Evolutionary conservation across 1,140 invertebrate species (phyloP), one percentile per base, ranked within the genome.

Genomic region (Dendroctonus ponderosae): DNA sequence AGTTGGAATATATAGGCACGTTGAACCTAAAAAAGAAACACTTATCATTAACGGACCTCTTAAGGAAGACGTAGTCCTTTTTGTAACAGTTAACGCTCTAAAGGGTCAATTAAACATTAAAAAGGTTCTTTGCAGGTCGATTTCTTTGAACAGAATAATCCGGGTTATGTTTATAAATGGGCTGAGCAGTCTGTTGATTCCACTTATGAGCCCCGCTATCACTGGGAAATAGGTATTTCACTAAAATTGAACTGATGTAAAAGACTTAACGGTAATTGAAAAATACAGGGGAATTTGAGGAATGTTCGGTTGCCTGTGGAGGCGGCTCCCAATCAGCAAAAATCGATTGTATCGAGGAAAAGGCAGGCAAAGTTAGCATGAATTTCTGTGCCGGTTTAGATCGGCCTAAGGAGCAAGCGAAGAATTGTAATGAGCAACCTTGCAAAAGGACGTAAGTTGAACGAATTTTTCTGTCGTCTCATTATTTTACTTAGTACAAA

Each of bases 21-120:
- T 79, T 11, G 78, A 80, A 70, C 68, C 73, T 4, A 66, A 78
- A 0, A 78, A 74, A 66, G 83, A 83, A 71, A 73, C 78, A 54
- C 67, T 83, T 6, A 51, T 75, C 15, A 83, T 84, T n/a, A 77
- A 76, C 51, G 82, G 82, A 5, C 82, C 83, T 0, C 72, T 81
- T 15, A 68, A 66, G 8, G 76, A 80, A 57, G 75, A 80, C 53
- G 70, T 83, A n/a, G 72, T 77, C 40, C 65, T 79, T 58, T 77
- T 70, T 67, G 77, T 79, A 76, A 76, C 73, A 46, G 9, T 37
- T 15, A 4, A 56, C 6, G 38, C 26, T 6, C 40, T 40, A 8
- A 6, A 11, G 15, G n/a, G 15, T 52, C 8, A 11, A 52, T 8
- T 52, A 52, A 12, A 52, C 44, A 9, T 3, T 46, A 38, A 38